phyloP scores from a whole-genome alignment of 2,113 vertebrate genomes.

The Pteruthius melanotis region DNA sequence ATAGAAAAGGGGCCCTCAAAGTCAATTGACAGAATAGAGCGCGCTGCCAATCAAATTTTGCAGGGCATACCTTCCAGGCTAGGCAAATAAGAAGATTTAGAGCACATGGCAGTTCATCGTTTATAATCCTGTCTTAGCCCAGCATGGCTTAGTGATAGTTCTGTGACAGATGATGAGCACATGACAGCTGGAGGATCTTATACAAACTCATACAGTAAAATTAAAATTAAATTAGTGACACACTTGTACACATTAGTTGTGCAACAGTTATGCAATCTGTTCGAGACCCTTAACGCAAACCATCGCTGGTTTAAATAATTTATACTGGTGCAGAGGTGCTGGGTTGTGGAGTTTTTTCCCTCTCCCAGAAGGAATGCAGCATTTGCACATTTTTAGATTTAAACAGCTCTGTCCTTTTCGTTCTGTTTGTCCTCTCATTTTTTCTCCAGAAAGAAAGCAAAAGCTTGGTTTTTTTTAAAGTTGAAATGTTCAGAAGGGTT shows the following conservation, averaged over 20 bases:
- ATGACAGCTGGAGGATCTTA: conserved; percentile 83
- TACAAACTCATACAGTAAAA: conserved; percentile 78
- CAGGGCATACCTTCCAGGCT: conserved; percentile 81
- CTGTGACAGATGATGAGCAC: conserved; percentile 81
- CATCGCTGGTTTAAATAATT: conserved; percentile 46
- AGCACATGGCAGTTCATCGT: conserved; percentile 83
- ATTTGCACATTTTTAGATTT: conserved; percentile 1
- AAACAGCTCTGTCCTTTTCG: background rate
- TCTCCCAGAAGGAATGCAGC: background rate
- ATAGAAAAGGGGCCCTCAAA: conserved; percentile 64
- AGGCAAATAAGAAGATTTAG: conserved; percentile 86
- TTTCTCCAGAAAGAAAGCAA: background rate
- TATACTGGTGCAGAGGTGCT: background rate
- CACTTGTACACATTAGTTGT: conserved; percentile 80
- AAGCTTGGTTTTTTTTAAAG: background rate
- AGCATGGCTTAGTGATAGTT: conserved; percentile 83
- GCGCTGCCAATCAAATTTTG: conserved; percentile 78
- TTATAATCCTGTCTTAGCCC: conserved; percentile 89
- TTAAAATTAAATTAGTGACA: conserved; percentile 86
- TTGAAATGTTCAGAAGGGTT: background rate
- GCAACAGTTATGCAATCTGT: conserved; percentile 83
- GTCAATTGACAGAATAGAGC: conserved; percentile 68
- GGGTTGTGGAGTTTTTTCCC: background rate
- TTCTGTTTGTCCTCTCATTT: background rate
- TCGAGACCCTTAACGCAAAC: conserved; percentile 36